A percentile compares a stretch with the other conserved stretches of the same genome.
Evolutionary conservation across 1,140 invertebrate species (phyloP).

Genomic region (Tetranychus cinnabarinus): DNA sequence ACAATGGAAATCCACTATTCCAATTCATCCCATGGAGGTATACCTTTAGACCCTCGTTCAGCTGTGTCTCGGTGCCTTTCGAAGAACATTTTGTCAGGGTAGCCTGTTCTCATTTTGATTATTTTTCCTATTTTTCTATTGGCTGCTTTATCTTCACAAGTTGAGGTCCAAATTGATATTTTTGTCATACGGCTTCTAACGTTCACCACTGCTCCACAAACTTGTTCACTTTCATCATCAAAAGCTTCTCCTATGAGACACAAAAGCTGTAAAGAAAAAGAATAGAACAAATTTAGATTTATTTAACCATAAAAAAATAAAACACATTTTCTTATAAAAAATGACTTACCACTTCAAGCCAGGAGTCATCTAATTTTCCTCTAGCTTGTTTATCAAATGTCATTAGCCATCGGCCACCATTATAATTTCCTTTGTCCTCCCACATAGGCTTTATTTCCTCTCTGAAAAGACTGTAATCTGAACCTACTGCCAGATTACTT

Average conservation of each 20-base stretch:
- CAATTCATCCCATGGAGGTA: too few species aligned
- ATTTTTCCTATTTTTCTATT: slow-evolving; percentile 4
- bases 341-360: slow-evolving; percentile 5
- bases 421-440: slow-evolving; percentile 6
- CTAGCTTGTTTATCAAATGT: not conserved
- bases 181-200: not conserved
- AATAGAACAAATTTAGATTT: not conserved
- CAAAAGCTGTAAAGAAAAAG: not conserved
- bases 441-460: slow-evolving; percentile 9
- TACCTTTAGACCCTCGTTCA: too few species aligned
- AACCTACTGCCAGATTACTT: not conserved
- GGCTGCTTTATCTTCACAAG: not conserved
- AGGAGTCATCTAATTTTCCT: not conserved
- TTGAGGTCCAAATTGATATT: slow-evolving; percentile 8
- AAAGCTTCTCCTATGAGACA: slow-evolving; percentile 9
- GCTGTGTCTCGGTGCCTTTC: not conserved
- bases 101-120: not conserved
- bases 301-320: not conserved
- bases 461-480: slow-evolving; percentile 9
- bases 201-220: slow-evolving; percentile 8
- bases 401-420: slow-evolving; percentile 8
- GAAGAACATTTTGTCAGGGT: not conserved
- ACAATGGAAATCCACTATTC: too few species aligned
- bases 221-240: slow-evolving; percentile 4
- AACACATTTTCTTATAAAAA: not conserved